Evolutionary conservation across 2,888 invertebrate species (phyloP).

Genomic region (Brassicogethes aeneus): DNA sequence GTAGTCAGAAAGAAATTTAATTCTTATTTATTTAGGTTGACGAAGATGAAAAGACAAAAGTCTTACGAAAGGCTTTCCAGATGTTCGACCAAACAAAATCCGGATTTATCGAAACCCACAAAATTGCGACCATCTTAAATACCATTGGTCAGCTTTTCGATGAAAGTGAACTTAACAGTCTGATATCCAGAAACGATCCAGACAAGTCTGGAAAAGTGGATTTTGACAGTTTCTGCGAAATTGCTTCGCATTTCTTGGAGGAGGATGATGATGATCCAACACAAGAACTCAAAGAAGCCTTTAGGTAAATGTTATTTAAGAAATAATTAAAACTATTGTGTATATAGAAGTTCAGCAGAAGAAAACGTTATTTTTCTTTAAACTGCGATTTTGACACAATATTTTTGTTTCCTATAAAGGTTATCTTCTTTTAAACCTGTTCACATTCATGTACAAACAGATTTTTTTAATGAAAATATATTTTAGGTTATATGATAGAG

Average conservation of each 20-base stretch:
- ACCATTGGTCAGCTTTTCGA: conserved; percentile 94
- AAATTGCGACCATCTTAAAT: conserved; percentile 86
- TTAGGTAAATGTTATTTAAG: conserved; percentile 48
- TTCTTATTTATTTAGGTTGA: conserved; percentile 15
- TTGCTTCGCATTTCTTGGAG: conserved; percentile 89
- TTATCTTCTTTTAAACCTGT: no score
- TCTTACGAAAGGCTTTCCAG: conserved; percentile 92
- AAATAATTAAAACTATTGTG: no score
- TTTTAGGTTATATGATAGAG: conserved; percentile 84
- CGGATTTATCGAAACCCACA: conserved; percentile 84
- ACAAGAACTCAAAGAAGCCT: conserved; percentile 95
- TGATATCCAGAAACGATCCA: conserved; percentile 87
- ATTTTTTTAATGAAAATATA: neutral
- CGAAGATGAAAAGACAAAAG: conserved; percentile 75
- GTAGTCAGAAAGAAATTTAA: no score
- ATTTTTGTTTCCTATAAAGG: no score
- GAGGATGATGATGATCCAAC: conserved; percentile 95
- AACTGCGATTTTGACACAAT: no score
- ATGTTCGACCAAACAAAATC: conserved; percentile 94
- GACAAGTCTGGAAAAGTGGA: conserved; percentile 86
- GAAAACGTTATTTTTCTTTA: no score
- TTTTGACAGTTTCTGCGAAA: conserved; percentile 88
- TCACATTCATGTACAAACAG: no score
- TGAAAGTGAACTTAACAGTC: conserved; percentile 77
- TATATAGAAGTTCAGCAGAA: no score